These are phyloP conservation scores for Helleia helle DNA, from an alignment of 2,888 invertebrate species.

Conservation along the genomic window DNA sequence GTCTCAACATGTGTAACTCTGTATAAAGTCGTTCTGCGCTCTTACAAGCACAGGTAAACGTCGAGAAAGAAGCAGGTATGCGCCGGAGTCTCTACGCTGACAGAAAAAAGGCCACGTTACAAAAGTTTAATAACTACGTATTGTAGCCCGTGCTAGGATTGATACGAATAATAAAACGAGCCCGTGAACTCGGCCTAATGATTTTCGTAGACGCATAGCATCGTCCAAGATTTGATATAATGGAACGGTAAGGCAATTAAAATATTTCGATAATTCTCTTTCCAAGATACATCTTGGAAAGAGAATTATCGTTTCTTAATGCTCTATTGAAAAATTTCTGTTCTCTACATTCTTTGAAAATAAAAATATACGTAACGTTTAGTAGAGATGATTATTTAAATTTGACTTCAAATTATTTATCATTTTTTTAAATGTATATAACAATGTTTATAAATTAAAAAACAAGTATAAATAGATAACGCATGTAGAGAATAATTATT, in stretches of 20 bases:
- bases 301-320: no score
- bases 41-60: slow-evolving; percentile 56
- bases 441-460: no score
- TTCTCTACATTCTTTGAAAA: no score
- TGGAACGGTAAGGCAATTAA: slow-evolving; percentile 19
- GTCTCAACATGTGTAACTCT: slow-evolving; percentile 34
- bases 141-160: slow-evolving; percentile 33
- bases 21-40: slow-evolving; percentile 32
- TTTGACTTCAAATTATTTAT: no score
- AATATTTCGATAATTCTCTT: no score
- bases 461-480: no score
- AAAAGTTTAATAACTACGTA: slow-evolving; percentile 57
- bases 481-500: no score
- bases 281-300: no score
- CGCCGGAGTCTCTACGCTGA: slow-evolving; percentile 32
- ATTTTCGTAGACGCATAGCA: slow-evolving; percentile 22
- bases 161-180: slow-evolving; percentile 32
- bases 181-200: slow-evolving; percentile 25
- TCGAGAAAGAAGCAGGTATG: slow-evolving; percentile 56
- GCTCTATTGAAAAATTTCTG: no score
- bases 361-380: no score
- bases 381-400: no score
- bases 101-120: slow-evolving; percentile 51
- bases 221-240: slow-evolving; percentile 24
- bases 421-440: no score